Base-by-base conservation (phyloP, 2,113 vertebrate species). In the Chlorodrepanis virens region DNA sequence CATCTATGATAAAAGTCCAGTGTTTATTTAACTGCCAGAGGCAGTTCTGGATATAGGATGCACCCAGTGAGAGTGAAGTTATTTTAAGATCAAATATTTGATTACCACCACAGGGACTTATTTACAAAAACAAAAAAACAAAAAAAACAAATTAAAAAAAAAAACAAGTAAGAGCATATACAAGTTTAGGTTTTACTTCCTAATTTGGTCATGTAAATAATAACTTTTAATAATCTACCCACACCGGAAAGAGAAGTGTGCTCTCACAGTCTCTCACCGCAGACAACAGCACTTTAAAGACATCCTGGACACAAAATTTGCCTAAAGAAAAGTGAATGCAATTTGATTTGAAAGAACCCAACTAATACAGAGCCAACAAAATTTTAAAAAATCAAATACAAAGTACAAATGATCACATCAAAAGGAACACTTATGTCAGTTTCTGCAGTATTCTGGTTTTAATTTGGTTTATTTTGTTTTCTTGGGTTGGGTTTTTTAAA, bases 21-120 rank as follows among this genome's bases (percentile, higher is more conserved):
- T n/a, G n/a, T 64, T 89, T 49, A 40, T 60, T 81, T 71, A 94
- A 64, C 1, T 1, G 9, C 49, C 44, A 87, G 57, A 54, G 90
- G 42, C 52, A 89, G 5, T 21, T 71, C 72, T 82, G 28, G 44
- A 68, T 84, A 45, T 40, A 65, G 49, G 72, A 71, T 61, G 37
- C 12, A 61, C 16, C 22, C 2, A 0, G 29, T 12, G 40, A 91
- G 25, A 68, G 40, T 27, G 27, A 13, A 69, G 61, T 35, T 87
- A 90, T 87, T 90, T 83, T 91, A 87, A 87, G 84, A 84, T 57
- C 64, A 93, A 89, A 80, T 91, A 29, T 57, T 79, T 82, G 19
- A 79, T 95, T 95, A 54, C 24, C 12, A 61, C 53, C 70, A 71
- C 24, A 60, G 37, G 20, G n/a, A 84, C 12, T 84, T 75, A 40